Evolutionary conservation across 2,888 invertebrate species (phyloP).

Genomic region (Steromphala cineraria): DNA sequence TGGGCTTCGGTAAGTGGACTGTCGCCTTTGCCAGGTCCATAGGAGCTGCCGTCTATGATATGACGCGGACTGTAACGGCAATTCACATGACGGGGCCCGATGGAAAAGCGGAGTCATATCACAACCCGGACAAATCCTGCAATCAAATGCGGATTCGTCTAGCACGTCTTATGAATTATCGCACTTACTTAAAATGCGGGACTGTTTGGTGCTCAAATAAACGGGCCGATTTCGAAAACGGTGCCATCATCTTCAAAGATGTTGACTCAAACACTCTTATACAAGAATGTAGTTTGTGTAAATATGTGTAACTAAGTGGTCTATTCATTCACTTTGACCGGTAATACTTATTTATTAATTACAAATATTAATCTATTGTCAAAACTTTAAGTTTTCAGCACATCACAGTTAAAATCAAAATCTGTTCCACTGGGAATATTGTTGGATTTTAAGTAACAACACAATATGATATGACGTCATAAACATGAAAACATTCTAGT

Average conservation of each 20-base stretch:
- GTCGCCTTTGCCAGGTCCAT: constrained; percentile 28
- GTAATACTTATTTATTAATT: too few relatives aligned
- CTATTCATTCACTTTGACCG: not conserved
- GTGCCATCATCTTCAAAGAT: not conserved
- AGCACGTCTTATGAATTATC: too few relatives aligned
- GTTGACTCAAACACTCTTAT: not conserved
- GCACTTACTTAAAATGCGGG: not conserved
- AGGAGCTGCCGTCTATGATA: constrained; percentile 28
- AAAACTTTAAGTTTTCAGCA: too few relatives aligned
- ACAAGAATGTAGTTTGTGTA: not conserved
- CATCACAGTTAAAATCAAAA: too few relatives aligned
- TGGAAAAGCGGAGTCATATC: constrained; percentile 21
- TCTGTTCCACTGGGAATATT: too few relatives aligned
- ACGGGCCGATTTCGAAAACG: not conserved
- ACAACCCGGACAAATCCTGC: not conserved
- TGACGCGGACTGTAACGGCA: constrained; percentile 23
- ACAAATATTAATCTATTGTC: too few relatives aligned
- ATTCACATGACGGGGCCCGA: constrained; percentile 34
- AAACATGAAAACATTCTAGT: too few relatives aligned
- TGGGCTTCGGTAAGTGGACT: constrained; percentile 36
- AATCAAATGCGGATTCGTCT: constrained; percentile 7
- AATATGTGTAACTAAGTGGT: not conserved
- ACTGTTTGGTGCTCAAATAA: not conserved
- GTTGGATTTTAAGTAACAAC: too few relatives aligned
- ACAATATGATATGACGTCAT: too few relatives aligned